Evolutionary conservation across 1,140 invertebrate genomes (phyloP), one percentile per base, ranked within the genome.

Genomic region (Liolophura sinensis): DNA sequence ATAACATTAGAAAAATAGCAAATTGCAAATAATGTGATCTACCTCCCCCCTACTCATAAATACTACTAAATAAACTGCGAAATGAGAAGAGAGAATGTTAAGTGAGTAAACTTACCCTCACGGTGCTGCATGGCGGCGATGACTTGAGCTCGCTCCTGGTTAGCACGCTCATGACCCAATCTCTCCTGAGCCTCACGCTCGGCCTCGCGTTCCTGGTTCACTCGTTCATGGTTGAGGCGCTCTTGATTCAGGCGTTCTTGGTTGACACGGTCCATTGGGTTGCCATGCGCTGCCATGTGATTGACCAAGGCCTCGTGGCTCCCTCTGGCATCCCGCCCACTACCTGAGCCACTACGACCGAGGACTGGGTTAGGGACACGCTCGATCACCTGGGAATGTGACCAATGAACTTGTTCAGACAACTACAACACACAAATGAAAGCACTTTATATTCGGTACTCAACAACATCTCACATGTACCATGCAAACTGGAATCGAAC

Each of bases 311-410:
- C 9, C 3, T 40, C 31, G 31, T 59, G 50, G 65, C 55, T 68
- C 68, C 51, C 24, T 65, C 66, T 52, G 68, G 54, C 58, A 63
- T 64, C 54, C 31, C 51, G 22, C 25, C 51, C 59, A 52, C 64
- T 14, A 12, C 14, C 50, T 60, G 47, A n/a, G 15, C 25, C 46
- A 55, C 56, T 25, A 27, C 14, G 50, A 16, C n/a, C n/a, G n/a
- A n/a, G 47, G 16, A 60, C 54, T 24, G 66, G 73, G 52, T 73
- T 75, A 20, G 68, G 70, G 48, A 72, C 64, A 48, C 73, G 68
- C 54, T 74, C 73, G 64, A 74, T 74, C 59, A 72, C 68, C 70
- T 74, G 67, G 15, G 63, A 62, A 62, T 40, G 47, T 50, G 63
- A 47, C 54, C 48, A 54, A 62, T 52, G 51, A 18, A 61, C 59